Evolutionary conservation across 1,140 invertebrate genomes (phyloP), one percentile per base, ranked within the genome.

Genomic region (Drosophila nasuta): DNA sequence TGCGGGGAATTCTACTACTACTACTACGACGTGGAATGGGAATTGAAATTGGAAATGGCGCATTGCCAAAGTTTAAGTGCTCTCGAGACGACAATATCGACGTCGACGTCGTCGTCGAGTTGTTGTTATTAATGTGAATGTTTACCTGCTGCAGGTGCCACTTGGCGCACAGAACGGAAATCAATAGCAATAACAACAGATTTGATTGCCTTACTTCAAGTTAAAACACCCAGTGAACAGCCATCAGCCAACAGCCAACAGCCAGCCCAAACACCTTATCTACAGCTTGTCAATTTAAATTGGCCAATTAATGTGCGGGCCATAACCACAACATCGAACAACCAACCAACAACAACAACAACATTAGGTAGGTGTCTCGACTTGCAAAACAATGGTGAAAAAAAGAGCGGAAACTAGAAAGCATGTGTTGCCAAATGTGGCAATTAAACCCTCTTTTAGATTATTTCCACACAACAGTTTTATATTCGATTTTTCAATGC

Each of bases 61-160:
- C 38, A 58, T 48, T 64, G 72, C 51, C 76, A 83, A 79, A 71
- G 73, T 75, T 70, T 62, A 77, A 82, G 80, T 75, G 79, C 35
- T 58, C 59, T 17, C 35, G 7, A 7, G 5, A 33, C 33, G 33
- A 33, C 33, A 33, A 33, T 4, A 25, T 25, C 33, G 33, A 33
- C 33, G 35, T 3, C 35, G 35, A 2, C 35, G 8, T 8, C 35
- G 35, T 38, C 1, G 35, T 8, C 20, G 43, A 45, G 11, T 45
- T 8, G 30, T 38, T 41, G 15, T 30, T 52, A 52, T 52, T 52
- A 33, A 54, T 54, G 35, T 33, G 54, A 41, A 20, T 57, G 54
- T 38, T 57, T 64, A 64, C 48, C 20, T 52, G 60, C 17, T 64
- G 35, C 35, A 58, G 17, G 56, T 45, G 35, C 15, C 60, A 51